A percentile compares a stretch with the other conserved stretches of the same genome.
phyloP scores from a whole-genome alignment of 2,888 invertebrate species.

The Drosophila subquinaria region DNA sequence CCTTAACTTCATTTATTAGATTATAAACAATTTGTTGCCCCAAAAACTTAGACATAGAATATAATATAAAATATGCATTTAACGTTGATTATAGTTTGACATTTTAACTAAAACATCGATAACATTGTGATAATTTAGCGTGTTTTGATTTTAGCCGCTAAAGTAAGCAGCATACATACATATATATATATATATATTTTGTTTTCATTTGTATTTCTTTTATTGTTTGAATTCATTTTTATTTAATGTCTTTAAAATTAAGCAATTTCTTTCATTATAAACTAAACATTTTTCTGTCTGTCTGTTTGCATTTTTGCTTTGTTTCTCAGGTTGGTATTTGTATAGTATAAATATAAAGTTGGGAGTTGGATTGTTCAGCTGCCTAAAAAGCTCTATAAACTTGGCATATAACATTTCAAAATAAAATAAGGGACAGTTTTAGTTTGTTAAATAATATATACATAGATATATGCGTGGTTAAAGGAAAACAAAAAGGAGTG shows the following conservation, averaged over 20 bases:
- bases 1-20: not conserved
- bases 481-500: not conserved
- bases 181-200: not conserved
- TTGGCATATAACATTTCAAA: constrained; percentile 8
- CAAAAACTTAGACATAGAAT: constrained; percentile 13
- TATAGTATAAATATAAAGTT: constrained; percentile 18
- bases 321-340: not conserved
- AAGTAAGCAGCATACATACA: constrained; percentile 2
- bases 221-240: not conserved
- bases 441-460: constrained; percentile 19
- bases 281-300: constrained; percentile 20
- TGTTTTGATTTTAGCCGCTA: constrained; percentile 2
- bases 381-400: constrained; percentile 11
- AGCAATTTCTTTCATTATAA: constrained; percentile 15
- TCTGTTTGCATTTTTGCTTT: constrained; percentile 16
- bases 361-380: constrained; percentile 19
- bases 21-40: constrained; percentile 5
- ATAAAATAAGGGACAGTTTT: not conserved
- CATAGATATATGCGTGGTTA: not conserved
- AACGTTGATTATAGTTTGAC: constrained; percentile 10
- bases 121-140: constrained; percentile 13
- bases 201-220: constrained; percentile 1
- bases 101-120: constrained; percentile 21
- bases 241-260: constrained; percentile 26
- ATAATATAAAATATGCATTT: constrained; percentile 12